Conservation (phyloP, 2,797 vertebrate species). For the Pempheris klunzingeri region DNA sequence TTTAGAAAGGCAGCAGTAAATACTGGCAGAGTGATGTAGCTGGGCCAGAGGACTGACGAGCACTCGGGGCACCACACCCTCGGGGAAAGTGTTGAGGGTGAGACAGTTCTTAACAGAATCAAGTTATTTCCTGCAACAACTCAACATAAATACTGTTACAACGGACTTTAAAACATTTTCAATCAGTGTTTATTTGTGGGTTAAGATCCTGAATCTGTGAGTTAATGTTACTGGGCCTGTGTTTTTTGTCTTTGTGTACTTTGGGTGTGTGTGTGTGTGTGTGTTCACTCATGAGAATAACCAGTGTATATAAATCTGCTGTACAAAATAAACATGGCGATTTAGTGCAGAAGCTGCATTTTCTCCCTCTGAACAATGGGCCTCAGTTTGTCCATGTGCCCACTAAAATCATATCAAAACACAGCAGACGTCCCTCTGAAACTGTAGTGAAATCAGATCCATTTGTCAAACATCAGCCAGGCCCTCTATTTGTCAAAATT, state of each 20-base stretch:
- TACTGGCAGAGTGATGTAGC: slow-evolving; percentile 53
- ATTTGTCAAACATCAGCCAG: slow-evolving; percentile 68
- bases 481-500: slow-evolving; percentile 58
- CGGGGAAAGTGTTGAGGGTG: slow-evolving; percentile 53
- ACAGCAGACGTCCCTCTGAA: slow-evolving; percentile 59
- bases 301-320: slow-evolving; percentile 70
- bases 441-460: slow-evolving; percentile 71
- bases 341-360: slow-evolving; percentile 64
- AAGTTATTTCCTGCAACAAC: slow-evolving; percentile 37
- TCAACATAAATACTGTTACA: slow-evolving; percentile 13
- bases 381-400: slow-evolving; percentile 64
- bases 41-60: slow-evolving; percentile 42
- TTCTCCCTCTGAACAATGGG: slow-evolving; percentile 65
- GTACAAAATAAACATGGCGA: slow-evolving; percentile 73
- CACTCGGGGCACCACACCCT: slow-evolving; percentile 45
- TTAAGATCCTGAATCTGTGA: slow-evolving; percentile 12
- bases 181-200: slow-evolving; percentile 36
- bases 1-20: slow-evolving; percentile 69
- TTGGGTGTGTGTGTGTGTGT: slow-evolving; percentile 23
- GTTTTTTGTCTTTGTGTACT: slow-evolving; percentile 20
- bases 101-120: slow-evolving; percentile 35
- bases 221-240: not conserved
- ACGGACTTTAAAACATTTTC: slow-evolving; percentile 12
- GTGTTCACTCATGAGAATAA: slow-evolving; percentile 65
- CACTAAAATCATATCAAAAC: slow-evolving; percentile 60